phyloP scores from a whole-genome alignment of 2,888 invertebrate species.

The Patella caerulea region DNA sequence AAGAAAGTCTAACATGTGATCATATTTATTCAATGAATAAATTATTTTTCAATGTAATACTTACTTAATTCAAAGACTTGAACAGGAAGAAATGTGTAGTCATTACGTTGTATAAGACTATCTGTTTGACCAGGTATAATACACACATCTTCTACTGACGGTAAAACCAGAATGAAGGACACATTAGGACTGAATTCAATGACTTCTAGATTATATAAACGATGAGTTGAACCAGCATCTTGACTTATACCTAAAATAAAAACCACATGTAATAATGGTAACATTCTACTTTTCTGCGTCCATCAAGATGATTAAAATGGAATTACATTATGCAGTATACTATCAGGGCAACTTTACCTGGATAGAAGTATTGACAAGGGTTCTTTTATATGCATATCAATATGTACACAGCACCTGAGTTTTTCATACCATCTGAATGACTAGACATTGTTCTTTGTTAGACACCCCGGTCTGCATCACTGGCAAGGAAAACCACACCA shows the following conservation, averaged over 20 bases:
- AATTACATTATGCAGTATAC: too few relatives aligned
- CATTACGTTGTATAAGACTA: conserved; percentile 86
- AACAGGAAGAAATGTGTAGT: conserved; percentile 88
- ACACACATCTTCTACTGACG: conserved; percentile 92
- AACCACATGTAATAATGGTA: neutral
- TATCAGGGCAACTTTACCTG: too few relatives aligned
- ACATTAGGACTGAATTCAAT: conserved; percentile 92
- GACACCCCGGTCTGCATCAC: too few relatives aligned
- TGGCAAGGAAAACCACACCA: too few relatives aligned
- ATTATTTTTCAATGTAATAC: conserved; percentile 41
- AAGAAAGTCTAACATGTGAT: too few relatives aligned
- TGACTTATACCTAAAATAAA: conserved; percentile 50
- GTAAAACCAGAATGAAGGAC: conserved; percentile 91
- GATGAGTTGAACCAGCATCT: conserved; percentile 60
- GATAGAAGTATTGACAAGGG: too few relatives aligned
- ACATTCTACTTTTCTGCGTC: neutral
- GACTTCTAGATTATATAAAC: conserved; percentile 93
- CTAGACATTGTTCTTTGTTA: too few relatives aligned
- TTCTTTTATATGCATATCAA: too few relatives aligned
- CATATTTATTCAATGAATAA: too few relatives aligned
- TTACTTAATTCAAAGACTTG: conserved; percentile 80
- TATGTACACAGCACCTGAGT: too few relatives aligned
- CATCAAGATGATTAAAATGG: neutral
- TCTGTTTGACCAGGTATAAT: conserved; percentile 85
- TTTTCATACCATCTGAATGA: too few relatives aligned